Evolutionary conservation across 2,797 vertebrate genomes (phyloP), one percentile per base, ranked within the genome.

Genomic region (Eulemur rubriventer): DNA sequence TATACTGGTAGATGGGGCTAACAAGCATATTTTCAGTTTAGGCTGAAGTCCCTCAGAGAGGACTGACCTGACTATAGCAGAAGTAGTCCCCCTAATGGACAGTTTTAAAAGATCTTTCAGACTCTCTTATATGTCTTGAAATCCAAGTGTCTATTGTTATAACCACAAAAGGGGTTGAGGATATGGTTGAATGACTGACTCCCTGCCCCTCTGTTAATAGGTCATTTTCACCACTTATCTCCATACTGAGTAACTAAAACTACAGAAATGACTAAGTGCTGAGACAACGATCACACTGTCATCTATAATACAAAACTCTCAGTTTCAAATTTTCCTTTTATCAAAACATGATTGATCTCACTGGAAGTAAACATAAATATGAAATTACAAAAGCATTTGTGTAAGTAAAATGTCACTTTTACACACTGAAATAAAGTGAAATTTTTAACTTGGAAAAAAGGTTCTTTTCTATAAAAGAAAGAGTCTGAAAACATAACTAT

Each of bases 311-410:
- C 2, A 87, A 55, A 87, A 55, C 16, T 79, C 20, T 79, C 52
- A 86, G 65, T 96, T 81, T 73, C 18, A 87, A 93, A 89, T 57
- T 78, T 28, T 83, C 35, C 14, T 67, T 72, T 95, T 72, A 82
- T 75, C 81, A 94, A 79, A 94, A 70, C 20, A 38, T 65, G 52
- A 85, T 70, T 91, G 59, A 69, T 48, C 30, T 43, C 86, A 52
- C 75, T 65, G 76, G n/a, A 63, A 30, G 33, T 33, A 90, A 89
- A 92, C 43, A 59, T 50, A 95, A 59, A 95, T 57, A 48, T 69
- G 8, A 95, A 89, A 48, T 63, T 52, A 76, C 3, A 90, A 92
- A 94, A 94, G 92, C 1, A 91, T 76, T 7, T 46, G 16, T 48
- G 5, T 55, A 81, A 73, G 73, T 78, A 89, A 94, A 96, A 33